phyloP scores from a whole-genome alignment of 2,888 invertebrate species.

The Eupeodes latifasciatus region DNA sequence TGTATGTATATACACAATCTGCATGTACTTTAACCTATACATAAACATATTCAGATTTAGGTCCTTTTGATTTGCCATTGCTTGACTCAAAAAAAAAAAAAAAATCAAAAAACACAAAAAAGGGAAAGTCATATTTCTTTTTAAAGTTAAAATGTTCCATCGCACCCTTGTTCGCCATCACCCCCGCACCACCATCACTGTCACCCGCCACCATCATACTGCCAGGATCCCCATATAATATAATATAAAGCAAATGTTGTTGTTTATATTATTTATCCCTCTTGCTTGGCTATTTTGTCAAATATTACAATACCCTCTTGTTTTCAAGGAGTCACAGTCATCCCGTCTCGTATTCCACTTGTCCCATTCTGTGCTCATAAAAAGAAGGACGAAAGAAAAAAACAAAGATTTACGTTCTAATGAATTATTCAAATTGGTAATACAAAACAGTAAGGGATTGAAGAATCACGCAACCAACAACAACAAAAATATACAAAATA shows the following conservation, averaged over 20 bases:
- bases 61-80: constrained; percentile 15
- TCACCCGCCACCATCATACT: background rate
- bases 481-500: background rate
- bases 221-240: background rate
- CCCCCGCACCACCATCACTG: background rate
- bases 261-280: constrained; percentile 46
- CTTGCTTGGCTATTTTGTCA: constrained; percentile 52
- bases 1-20: too few relatives aligned
- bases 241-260: constrained; percentile 16
- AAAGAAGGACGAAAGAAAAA: background rate
- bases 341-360: constrained; percentile 27
- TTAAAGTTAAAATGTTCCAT: constrained; percentile 48
- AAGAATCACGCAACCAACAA: background rate
- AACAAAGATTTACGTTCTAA: constrained; percentile 65
- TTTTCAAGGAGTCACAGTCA: constrained; percentile 10
- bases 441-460: constrained; percentile 53
- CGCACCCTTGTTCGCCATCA: background rate
- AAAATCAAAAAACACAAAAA: background rate
- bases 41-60: constrained; percentile 11
- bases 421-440: constrained; percentile 72
- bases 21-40: background rate
- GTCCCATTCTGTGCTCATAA: constrained; percentile 54
- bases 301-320: constrained; percentile 48
- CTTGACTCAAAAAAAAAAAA: background rate
- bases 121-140: constrained; percentile 49